Conservation (phyloP, 2,113 vertebrate species). For the Oryzias woworae region DNA sequence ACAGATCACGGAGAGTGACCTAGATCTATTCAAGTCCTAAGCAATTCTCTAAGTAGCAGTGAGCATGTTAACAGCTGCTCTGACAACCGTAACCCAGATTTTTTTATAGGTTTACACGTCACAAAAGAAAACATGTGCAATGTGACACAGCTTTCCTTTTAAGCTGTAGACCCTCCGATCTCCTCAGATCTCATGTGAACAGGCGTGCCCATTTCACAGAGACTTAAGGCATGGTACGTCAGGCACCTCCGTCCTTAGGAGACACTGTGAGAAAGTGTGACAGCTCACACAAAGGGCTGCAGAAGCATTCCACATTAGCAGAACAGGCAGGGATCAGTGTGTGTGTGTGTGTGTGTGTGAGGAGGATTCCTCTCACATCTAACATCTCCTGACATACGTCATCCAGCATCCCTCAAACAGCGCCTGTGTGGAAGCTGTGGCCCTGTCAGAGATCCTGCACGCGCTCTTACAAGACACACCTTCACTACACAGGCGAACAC, state of each 20-base stretch:
- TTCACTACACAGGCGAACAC: conserved; percentile 1
- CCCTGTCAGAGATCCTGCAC: conserved; percentile 25
- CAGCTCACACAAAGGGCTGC: conserved; percentile 64
- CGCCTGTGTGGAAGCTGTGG: conserved; percentile 49
- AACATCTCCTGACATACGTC: conserved; percentile 75
- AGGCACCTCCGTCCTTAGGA: conserved; percentile 23
- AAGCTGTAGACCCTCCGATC: conserved; percentile 25
- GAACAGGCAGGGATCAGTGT: conserved; percentile 11
- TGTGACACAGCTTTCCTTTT: conserved; percentile 3
- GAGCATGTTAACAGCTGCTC: background rate
- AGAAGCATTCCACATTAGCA: conserved; percentile 46
- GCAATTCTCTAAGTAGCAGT: too few species aligned
- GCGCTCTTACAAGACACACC: conserved; percentile 14
- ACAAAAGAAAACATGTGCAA: conserved; percentile 2
- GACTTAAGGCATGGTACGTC: conserved; percentile 36
- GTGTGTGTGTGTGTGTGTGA: conserved; percentile 13
- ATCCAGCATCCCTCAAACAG: conserved; percentile 67
- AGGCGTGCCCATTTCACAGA: conserved; percentile 33
- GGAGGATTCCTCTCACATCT: conserved; percentile 59
- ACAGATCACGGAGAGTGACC: too few species aligned
- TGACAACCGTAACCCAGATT: background rate
- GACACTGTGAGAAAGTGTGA: conserved; percentile 55
- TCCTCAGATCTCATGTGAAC: conserved; percentile 45
- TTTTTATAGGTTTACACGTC: background rate
- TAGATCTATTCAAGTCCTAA: too few species aligned